Percentiles rank a stretch among this genome's conserved stretches.
These are phyloP conservation scores for Gerris lacustris DNA, from an alignment of 2,888 invertebrate genomes.

Conservation along the genomic window DNA sequence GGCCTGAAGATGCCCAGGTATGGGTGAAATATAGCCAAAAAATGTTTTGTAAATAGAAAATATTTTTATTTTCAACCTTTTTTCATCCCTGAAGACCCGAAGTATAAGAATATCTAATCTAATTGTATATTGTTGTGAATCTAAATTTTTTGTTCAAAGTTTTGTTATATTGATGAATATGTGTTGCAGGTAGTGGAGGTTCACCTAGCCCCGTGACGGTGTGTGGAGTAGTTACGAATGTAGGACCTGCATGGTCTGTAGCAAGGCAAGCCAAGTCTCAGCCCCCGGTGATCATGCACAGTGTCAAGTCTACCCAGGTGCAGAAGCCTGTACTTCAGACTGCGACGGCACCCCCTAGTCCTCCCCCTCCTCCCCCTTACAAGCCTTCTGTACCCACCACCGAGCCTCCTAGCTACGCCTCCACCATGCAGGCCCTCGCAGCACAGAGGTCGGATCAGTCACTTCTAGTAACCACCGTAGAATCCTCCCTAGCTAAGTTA, in stretches of 20 bases:
- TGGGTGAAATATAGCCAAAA: no score
- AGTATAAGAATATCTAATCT: no score
- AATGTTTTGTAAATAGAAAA: no score
- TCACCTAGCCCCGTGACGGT: slow-evolving; percentile 73
- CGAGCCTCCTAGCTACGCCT: slow-evolving; percentile 84
- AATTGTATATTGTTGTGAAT: no score
- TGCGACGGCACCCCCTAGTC: slow-evolving; percentile 62
- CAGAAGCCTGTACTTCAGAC: slow-evolving; percentile 91
- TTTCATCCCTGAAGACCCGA: no score
- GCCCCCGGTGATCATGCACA: slow-evolving; percentile 91
- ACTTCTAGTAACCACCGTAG: slow-evolving; percentile 39
- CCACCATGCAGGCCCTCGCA: slow-evolving; percentile 68
- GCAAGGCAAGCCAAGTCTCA: slow-evolving; percentile 79
- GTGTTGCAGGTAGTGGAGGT: slow-evolving; percentile 54
- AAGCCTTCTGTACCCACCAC: slow-evolving; percentile 70
- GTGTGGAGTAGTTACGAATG: slow-evolving; percentile 54
- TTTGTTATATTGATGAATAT: not conserved
- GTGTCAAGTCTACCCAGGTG: slow-evolving; percentile 88
- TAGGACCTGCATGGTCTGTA: slow-evolving; percentile 64
- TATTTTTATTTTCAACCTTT: no score
- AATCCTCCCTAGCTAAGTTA: slow-evolving; percentile 23
- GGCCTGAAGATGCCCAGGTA: no score
- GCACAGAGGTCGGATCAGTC: slow-evolving; percentile 23
- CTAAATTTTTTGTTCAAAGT: not conserved
- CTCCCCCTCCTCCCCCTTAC: slow-evolving; percentile 61